These are phyloP conservation scores for Masticophis lateralis DNA, from an alignment of 2,797 vertebrate species.

Conservation along the genomic window DNA sequence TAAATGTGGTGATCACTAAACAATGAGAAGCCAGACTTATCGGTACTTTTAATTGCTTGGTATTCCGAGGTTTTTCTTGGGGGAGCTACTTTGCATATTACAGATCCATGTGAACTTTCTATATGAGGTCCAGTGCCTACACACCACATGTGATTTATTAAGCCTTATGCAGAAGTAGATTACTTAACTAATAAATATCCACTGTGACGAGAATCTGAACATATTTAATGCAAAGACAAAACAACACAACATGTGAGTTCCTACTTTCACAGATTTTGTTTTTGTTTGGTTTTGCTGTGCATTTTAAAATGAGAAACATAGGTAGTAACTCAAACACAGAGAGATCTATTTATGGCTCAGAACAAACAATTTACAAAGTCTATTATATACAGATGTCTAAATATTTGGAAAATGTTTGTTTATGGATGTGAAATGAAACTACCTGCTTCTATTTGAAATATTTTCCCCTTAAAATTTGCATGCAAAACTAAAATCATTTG, in stretches of 20 bases:
- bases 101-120: neutral
- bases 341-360: conserved; percentile 79
- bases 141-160: neutral
- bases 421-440: conserved; percentile 78
- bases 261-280: conserved; percentile 67
- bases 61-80: neutral
- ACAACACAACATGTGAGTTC: conserved; percentile 67
- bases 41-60: neutral
- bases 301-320: conserved; percentile 69
- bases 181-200: neutral
- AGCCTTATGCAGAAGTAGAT: neutral
- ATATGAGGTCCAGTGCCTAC: neutral
- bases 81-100: neutral
- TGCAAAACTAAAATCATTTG: conserved; percentile 57
- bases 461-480: conserved; percentile 71
- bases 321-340: conserved; percentile 78
- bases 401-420: conserved; percentile 82
- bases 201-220: conserved; percentile 36
- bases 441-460: conserved; percentile 75
- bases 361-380: conserved; percentile 82
- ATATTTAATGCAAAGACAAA: conserved; percentile 65
- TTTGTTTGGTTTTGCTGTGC: conserved; percentile 70
- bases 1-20: neutral
- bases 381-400: conserved; percentile 82
- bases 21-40: neutral